A percentile compares a stretch with the other conserved stretches of the same genome.
These are phyloP conservation scores for Clunio marinus DNA, from an alignment of 2,888 invertebrate genomes.

Conservation along the genomic window DNA sequence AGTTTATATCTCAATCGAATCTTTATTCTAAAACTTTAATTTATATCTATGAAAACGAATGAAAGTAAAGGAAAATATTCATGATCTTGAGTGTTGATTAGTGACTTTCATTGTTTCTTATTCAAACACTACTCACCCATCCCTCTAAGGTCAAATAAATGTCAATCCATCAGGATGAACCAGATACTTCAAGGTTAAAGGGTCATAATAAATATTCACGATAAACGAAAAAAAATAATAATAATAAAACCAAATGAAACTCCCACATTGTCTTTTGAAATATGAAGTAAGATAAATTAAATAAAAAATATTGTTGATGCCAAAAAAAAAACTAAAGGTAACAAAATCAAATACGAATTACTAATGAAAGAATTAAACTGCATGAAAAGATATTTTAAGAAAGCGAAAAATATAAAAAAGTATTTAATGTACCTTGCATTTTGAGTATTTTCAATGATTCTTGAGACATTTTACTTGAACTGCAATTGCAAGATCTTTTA, in stretches of 20 bases:
- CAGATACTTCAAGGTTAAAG: too few species aligned
- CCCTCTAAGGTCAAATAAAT: too few species aligned
- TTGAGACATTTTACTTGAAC: too few species aligned
- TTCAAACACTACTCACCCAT: too few species aligned
- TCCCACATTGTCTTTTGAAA: background rate
- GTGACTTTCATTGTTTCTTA: too few species aligned
- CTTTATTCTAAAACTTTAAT: too few species aligned
- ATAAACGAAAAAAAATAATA: too few species aligned
- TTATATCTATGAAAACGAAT: background rate
- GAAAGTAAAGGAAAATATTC: background rate
- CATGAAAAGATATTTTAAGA: conserved; percentile 33
- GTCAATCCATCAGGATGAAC: too few species aligned
- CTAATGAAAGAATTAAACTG: conserved; percentile 27
- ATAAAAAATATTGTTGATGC: conserved; percentile 3
- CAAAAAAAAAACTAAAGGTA: conserved; percentile 24
- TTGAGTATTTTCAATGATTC: conserved; percentile 28
- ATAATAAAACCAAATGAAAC: background rate
- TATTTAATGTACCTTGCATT: conserved; percentile 36
- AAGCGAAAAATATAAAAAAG: conserved; percentile 30
- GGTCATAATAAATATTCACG: too few species aligned
- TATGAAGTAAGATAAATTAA: background rate
- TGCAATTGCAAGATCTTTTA: too few species aligned
- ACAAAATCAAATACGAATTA: conserved; percentile 35
- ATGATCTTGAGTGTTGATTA: too few species aligned
- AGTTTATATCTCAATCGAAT: background rate